A percentile compares a stretch with the other conserved stretches of the same genome.
Evolutionary conservation across 1,140 invertebrate genomes (phyloP).

Genomic region (Rhopalosiphum padi): DNA sequence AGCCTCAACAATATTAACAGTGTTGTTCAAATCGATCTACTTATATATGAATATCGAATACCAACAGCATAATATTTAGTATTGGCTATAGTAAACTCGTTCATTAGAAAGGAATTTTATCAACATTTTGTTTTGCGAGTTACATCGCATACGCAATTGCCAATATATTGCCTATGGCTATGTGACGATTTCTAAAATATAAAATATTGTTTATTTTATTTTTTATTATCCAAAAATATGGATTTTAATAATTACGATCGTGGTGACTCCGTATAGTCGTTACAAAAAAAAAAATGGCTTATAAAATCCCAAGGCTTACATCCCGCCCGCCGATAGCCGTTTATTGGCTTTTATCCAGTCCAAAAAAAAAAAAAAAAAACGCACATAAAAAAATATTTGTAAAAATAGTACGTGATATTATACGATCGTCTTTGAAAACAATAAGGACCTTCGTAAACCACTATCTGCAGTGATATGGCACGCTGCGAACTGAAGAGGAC

Average conservation of each 20-base stretch:
- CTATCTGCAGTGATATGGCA: not conserved
- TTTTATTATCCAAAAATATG: not conserved
- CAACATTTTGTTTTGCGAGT: not conserved
- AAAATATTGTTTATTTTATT: too few relatives aligned
- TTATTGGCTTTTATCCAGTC: not conserved
- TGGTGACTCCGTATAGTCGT: not conserved
- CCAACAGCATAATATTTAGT: not conserved
- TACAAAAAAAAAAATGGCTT: not conserved
- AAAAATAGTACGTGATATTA: not conserved
- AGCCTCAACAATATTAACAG: not conserved
- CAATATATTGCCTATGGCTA: not conserved
- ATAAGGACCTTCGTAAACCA: not conserved
- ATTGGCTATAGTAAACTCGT: too few relatives aligned
- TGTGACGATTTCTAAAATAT: not conserved
- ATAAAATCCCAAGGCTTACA: not conserved
- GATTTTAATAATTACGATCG: not conserved
- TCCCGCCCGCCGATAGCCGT: too few relatives aligned
- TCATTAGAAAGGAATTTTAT: not conserved
- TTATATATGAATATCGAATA: not conserved
- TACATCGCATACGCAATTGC: not conserved
- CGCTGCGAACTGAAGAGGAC: not conserved
- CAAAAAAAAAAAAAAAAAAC: not conserved
- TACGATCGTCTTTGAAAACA: not conserved
- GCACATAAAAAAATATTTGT: not conserved
- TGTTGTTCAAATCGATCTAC: too few relatives aligned